Evolutionary conservation across 2,888 invertebrate genomes (phyloP).

Genomic region (Pseudoips prasinana): DNA sequence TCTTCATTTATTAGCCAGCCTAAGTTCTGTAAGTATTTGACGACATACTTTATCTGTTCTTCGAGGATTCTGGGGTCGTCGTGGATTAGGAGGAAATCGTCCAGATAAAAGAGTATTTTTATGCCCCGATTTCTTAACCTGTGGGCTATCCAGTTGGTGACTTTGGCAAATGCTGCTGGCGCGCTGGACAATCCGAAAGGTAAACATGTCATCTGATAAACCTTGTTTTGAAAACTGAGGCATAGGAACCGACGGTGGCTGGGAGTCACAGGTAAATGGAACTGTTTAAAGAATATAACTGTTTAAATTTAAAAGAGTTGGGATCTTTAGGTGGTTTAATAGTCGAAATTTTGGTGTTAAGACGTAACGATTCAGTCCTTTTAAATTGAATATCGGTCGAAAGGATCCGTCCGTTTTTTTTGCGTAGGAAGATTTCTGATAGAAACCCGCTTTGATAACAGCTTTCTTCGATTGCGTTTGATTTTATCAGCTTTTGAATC

Average conservation of each 20-base stretch:
- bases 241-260: not conserved
- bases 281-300: too few species aligned
- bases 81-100: constrained; percentile 9
- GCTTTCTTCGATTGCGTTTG: not conserved
- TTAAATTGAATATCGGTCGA: not conserved
- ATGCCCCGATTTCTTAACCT: constrained; percentile 3
- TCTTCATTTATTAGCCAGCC: constrained; percentile 20
- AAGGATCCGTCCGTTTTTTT: not conserved
- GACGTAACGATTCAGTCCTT: too few species aligned
- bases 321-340: too few species aligned
- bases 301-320: too few species aligned
- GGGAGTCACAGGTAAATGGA: not conserved
- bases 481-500: too few species aligned
- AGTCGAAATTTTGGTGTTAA: too few species aligned
- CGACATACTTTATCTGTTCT: not conserved
- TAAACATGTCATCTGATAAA: constrained; percentile 9
- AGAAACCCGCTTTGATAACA: not conserved
- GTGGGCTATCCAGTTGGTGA: constrained; percentile 9
- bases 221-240: too few species aligned
- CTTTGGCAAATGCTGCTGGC: constrained; percentile 4
- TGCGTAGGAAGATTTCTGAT: not conserved
- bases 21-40: constrained; percentile 7
- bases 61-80: not conserved
- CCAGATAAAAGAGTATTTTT: constrained; percentile 5
- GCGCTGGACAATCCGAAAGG: constrained; percentile 7